phyloP scores from a whole-genome alignment of 2,113 vertebrate species.

The Xiphorhynchus elegans region DNA sequence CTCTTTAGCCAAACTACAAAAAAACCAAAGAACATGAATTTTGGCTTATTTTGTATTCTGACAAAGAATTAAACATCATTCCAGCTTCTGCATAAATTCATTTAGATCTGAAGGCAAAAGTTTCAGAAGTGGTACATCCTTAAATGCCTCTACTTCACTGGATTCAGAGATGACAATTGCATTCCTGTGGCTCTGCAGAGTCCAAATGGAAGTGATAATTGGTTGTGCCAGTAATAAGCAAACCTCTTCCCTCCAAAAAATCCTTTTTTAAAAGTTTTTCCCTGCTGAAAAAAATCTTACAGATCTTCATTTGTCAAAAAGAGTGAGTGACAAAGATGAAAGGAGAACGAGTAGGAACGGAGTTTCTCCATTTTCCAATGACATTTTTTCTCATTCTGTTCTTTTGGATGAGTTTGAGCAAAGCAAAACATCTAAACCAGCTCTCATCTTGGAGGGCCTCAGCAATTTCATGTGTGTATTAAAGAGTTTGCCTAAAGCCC shows the following conservation, averaged over 20 bases:
- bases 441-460: not conserved
- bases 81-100: not conserved
- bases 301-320: not conserved
- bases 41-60: not conserved
- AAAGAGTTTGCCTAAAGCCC: not conserved
- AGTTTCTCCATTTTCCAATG: not conserved
- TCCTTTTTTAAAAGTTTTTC: not conserved
- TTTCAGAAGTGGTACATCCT: not conserved
- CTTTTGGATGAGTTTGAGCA: not conserved
- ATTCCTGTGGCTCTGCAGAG: not conserved
- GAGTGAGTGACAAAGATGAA: not conserved
- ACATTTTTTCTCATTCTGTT: not conserved
- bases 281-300: not conserved
- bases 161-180: not conserved
- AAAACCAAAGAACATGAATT: not conserved
- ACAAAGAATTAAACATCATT: not conserved
- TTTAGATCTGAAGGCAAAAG: not conserved
- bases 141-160: not conserved
- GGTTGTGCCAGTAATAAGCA: not conserved
- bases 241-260: rapidly evolving
- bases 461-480: not conserved
- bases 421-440: not conserved
- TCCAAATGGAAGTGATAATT: not conserved
- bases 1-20: not conserved
- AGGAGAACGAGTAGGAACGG: not conserved